These are phyloP conservation scores for Carassius gibelio DNA, from an alignment of 2,113 vertebrate species.

Conservation along the genomic window DNA sequence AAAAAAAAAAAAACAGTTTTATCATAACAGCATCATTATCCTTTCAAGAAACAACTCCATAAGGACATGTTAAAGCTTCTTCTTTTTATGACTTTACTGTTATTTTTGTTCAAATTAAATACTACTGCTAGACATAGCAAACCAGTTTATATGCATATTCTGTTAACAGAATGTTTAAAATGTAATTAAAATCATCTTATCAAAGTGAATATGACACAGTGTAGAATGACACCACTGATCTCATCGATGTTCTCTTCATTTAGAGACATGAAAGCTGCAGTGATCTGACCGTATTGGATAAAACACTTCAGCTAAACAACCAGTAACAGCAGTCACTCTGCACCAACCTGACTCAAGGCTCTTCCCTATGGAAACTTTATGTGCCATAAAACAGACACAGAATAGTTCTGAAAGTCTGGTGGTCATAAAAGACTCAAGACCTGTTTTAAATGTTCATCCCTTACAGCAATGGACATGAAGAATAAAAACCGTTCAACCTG, in stretches of 20 bases:
- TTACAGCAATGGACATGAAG: neutral
- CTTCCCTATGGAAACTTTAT: constrained; percentile 27
- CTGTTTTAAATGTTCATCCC: neutral
- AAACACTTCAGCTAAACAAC: neutral
- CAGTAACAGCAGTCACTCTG: neutral
- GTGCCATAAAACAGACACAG: neutral
- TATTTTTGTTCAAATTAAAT: neutral
- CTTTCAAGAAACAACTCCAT: neutral
- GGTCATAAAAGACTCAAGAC: neutral
- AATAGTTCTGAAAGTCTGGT: constrained; percentile 7
- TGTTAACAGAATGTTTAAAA: neutral
- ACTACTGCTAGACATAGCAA: neutral
- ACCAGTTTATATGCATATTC: neutral
- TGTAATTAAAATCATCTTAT: neutral
- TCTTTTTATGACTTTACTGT: neutral
- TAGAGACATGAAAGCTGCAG: neutral
- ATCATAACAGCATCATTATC: neutral
- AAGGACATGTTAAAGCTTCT: neutral
- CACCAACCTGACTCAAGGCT: neutral
- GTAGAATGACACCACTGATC: constrained; percentile 1
- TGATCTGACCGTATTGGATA: constrained; percentile 2
- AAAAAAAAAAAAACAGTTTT: neutral
- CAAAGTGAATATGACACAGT: neutral
- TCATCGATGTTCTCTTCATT: constrained; percentile 10
- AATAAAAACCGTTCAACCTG: neutral